These are phyloP conservation scores for Philonicus albiceps DNA, from an alignment of 2,888 invertebrate genomes.

Conservation along the genomic window DNA sequence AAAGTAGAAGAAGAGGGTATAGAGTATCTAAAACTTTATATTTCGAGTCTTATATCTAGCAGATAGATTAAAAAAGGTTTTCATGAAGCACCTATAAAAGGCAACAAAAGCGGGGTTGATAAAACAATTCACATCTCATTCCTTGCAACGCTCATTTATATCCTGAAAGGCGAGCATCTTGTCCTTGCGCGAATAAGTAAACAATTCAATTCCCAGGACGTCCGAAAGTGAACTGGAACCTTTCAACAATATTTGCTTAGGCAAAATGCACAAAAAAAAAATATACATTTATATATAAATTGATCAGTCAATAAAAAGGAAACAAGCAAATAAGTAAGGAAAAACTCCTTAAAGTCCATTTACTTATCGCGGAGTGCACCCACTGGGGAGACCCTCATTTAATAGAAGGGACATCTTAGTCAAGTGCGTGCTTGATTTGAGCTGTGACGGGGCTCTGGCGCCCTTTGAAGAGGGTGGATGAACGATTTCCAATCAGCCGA, in stretches of 20 bases:
- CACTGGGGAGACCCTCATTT: slow-evolving; percentile 12
- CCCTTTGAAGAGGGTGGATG: slow-evolving; percentile 21
- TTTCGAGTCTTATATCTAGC: too few relatives aligned
- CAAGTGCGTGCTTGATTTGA: slow-evolving; percentile 34
- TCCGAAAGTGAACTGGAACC: slow-evolving; percentile 4
- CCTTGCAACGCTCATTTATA: not conserved
- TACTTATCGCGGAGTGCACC: slow-evolving; percentile 8
- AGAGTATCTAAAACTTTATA: not conserved
- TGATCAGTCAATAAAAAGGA: slow-evolving; percentile 41
- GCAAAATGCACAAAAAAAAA: slow-evolving; percentile 33
- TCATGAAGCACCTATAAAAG: not conserved
- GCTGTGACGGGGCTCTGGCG: not conserved
- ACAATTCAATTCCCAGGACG: not conserved
- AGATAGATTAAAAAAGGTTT: not conserved
- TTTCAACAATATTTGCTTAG: slow-evolving; percentile 16
- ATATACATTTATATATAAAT: too few relatives aligned
- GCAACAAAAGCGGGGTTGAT: not conserved
- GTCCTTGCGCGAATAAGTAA: not conserved
- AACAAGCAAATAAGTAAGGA: slow-evolving; percentile 28
- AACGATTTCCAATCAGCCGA: slow-evolving; percentile 30
- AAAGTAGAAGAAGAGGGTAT: too few relatives aligned
- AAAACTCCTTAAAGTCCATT: slow-evolving; percentile 38
- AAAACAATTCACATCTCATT: not conserved
- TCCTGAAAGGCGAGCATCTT: not conserved
- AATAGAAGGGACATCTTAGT: slow-evolving; percentile 31